Conservation (phyloP, 2,797 vertebrate species). For the Chloroceryle inda region DNA sequence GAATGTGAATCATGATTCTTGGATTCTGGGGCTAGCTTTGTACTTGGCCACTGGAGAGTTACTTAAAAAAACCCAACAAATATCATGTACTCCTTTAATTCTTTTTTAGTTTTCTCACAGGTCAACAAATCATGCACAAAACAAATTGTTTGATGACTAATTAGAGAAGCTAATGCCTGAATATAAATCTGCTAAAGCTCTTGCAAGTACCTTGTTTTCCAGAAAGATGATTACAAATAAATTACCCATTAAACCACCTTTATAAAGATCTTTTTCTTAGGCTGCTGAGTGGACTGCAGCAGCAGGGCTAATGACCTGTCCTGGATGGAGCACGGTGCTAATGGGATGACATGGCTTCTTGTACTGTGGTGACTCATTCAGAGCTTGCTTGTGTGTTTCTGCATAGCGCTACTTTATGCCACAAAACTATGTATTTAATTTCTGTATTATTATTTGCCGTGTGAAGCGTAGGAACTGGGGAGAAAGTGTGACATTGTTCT, state of each 20-base stretch:
- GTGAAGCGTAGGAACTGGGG: neutral
- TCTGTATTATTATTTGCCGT: neutral
- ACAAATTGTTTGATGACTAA: neutral
- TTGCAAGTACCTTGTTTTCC: neutral
- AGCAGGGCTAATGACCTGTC: neutral
- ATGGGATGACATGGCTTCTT: accelerated
- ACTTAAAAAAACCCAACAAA: neutral
- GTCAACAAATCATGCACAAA: neutral
- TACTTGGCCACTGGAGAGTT: neutral
- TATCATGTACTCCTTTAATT: neutral
- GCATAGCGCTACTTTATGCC: neutral
- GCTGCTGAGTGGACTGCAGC: neutral
- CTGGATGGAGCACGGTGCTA: neutral
- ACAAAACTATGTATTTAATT: neutral
- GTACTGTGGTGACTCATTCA: neutral
- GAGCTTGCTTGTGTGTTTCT: neutral
- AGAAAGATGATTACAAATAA: neutral
- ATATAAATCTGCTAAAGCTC: neutral
- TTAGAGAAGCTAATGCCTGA: neutral
- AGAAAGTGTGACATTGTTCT: neutral
- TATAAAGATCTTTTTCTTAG: neutral
- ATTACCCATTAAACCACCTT: neutral
- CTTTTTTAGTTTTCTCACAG: neutral
- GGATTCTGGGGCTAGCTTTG: neutral
- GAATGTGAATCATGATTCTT: neutral